A percentile compares a stretch with the other conserved stretches of the same genome.
Evolutionary conservation across 2,888 invertebrate genomes (phyloP).

Genomic region (Stegana nigrithorax): DNA sequence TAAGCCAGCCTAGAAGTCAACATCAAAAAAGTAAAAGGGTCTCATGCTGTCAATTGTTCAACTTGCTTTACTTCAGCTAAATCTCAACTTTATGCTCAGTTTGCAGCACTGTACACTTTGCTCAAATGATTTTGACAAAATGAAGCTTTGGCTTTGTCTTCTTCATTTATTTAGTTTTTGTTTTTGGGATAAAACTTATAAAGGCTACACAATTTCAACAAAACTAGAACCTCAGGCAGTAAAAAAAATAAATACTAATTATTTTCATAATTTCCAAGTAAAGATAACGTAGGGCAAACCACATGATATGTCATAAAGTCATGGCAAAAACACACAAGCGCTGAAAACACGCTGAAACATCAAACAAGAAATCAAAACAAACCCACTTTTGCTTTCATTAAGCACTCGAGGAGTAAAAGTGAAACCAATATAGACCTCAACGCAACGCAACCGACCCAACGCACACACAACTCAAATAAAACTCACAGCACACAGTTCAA

Average conservation of each 20-base stretch:
- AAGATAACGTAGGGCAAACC: constrained; percentile 3
- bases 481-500: neutral
- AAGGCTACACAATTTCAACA: neutral
- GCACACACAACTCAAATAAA: constrained; percentile 4
- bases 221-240: neutral
- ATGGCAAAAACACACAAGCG: neutral
- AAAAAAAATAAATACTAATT: constrained; percentile 33
- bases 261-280: constrained; percentile 36
- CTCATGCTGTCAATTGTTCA: too few species aligned
- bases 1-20: too few species aligned
- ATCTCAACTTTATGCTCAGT: too few species aligned
- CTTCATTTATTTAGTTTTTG: neutral
- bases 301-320: neutral
- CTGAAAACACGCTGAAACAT: neutral
- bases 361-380: constrained; percentile 16
- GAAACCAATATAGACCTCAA: neutral
- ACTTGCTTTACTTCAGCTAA: too few species aligned
- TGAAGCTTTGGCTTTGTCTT: too few species aligned
- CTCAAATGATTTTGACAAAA: too few species aligned
- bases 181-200: too few species aligned
- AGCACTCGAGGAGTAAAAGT: too few species aligned
- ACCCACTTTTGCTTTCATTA: constrained; percentile 31
- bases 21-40: too few species aligned
- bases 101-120: too few species aligned
- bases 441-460: neutral